Conservation (phyloP, 1,140 invertebrate genomes). For the Oreohelix idahoensis region DNA sequence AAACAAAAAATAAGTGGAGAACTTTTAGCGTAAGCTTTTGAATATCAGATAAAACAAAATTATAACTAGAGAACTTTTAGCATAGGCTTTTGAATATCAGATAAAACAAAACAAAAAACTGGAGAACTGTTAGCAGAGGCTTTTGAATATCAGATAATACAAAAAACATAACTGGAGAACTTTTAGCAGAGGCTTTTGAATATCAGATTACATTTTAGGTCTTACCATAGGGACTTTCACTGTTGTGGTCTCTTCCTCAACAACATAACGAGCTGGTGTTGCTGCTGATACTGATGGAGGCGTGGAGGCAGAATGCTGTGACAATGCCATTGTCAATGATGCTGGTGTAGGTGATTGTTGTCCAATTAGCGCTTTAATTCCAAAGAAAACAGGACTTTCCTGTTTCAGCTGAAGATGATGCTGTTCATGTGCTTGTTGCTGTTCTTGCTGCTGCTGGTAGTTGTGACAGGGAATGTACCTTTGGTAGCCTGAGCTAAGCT, state of each 20-base stretch:
- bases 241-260: conserved; percentile 38
- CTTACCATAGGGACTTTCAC: conserved; percentile 41
- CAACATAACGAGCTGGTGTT: conserved; percentile 17
- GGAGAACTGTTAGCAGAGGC: too few species aligned
- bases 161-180: too few species aligned
- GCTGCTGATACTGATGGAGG: not conserved
- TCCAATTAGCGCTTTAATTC: not conserved
- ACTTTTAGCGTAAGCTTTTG: too few species aligned
- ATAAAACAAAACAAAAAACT: too few species aligned
- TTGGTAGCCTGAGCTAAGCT: too few species aligned
- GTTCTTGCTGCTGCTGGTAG: not conserved
- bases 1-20: too few species aligned
- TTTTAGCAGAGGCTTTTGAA: not conserved
- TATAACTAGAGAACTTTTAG: too few species aligned
- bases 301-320: not conserved
- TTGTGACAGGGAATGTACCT: not conserved
- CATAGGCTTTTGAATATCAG: too few species aligned
- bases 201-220: not conserved
- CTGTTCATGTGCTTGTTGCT: not conserved
- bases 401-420: not conserved
- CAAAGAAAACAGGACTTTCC: not conserved
- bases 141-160: too few species aligned
- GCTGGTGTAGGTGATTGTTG: not conserved
- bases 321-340: not conserved
- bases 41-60: too few species aligned